phyloP scores from a whole-genome alignment of 2,113 vertebrate genomes.

The Gymnocephalus cernua region DNA sequence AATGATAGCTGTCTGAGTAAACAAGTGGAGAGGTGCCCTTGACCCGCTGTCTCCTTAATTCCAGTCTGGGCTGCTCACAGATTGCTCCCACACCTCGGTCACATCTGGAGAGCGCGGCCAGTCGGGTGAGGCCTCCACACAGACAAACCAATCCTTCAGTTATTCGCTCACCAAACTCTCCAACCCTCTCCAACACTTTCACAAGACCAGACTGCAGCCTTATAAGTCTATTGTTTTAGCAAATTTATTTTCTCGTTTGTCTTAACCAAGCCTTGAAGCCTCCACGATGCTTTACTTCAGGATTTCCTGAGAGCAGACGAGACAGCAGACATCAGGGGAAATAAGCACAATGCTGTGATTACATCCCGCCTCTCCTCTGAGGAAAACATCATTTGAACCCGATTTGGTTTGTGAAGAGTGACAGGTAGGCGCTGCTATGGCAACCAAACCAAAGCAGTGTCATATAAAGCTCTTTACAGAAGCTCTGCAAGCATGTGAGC shows the following conservation, averaged over 20 bases:
- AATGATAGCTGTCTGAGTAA: conserved; percentile 84
- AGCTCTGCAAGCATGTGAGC: conserved; percentile 42
- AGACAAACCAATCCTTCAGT: conserved; percentile 37
- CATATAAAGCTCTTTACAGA: conserved; percentile 62
- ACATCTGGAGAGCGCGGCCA: conserved; percentile 77
- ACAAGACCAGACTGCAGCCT: conserved; percentile 6
- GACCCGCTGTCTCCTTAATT: conserved; percentile 80
- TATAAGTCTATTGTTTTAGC: conserved; percentile 49
- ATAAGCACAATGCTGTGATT: conserved; percentile 70
- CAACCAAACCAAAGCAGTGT: conserved; percentile 76
- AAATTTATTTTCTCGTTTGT: conserved; percentile 49
- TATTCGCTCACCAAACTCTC: conserved; percentile 3
- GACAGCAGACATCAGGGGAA: conserved; percentile 73
- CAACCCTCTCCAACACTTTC: not conserved
- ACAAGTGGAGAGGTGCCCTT: conserved; percentile 83
- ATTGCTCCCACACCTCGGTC: conserved; percentile 63
- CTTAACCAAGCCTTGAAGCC: conserved; percentile 32
- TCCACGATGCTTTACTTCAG: conserved; percentile 26
- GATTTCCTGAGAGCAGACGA: conserved; percentile 53
- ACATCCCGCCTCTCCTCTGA: conserved; percentile 68
- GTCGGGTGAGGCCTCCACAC: not conserved
- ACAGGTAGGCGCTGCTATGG: conserved; percentile 83
- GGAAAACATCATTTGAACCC: conserved; percentile 69
- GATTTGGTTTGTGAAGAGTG: conserved; percentile 72
- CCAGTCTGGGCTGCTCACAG: conserved; percentile 42